A percentile compares a stretch with the other conserved stretches of the same genome.
Conservation (phyloP, 2,113 vertebrate species). For the Eulacestoma nigropectus region DNA sequence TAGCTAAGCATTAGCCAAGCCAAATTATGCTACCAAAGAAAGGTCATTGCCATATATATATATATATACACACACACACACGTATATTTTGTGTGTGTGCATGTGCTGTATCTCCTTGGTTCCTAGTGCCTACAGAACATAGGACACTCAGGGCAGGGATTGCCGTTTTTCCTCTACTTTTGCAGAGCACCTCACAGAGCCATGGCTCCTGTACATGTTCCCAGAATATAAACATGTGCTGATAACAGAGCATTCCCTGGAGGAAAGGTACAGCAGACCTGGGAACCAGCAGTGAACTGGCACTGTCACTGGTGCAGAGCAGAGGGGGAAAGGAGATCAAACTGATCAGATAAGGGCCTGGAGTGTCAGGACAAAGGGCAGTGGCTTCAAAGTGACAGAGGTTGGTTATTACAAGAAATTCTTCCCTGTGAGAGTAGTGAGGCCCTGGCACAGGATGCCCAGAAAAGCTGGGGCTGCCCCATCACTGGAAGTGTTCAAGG, state of each 20-base stretch:
- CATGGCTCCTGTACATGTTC: neutral
- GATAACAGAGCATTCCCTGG: neutral
- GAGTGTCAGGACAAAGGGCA: neutral
- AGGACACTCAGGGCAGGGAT: neutral
- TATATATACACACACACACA: neutral
- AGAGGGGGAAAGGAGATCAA: neutral
- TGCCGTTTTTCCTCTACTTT: neutral
- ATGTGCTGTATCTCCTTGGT: neutral
- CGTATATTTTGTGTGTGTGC: too few species aligned
- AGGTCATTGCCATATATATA: neutral
- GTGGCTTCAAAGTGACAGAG: neutral
- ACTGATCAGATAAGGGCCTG: neutral
- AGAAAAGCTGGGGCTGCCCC: neutral
- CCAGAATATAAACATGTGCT: neutral
- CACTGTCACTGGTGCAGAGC: neutral
- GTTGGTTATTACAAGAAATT: neutral
- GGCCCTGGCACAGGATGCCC: neutral
- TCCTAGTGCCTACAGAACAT: neutral
- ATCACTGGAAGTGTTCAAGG: neutral
- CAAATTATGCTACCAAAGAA: neutral
- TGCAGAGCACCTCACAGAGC: neutral
- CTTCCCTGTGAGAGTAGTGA: neutral
- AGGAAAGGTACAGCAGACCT: neutral
- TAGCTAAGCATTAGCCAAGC: neutral
- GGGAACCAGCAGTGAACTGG: neutral